Conservation (phyloP, 2,888 invertebrate genomes). For the Microplitis deprimator region DNA sequence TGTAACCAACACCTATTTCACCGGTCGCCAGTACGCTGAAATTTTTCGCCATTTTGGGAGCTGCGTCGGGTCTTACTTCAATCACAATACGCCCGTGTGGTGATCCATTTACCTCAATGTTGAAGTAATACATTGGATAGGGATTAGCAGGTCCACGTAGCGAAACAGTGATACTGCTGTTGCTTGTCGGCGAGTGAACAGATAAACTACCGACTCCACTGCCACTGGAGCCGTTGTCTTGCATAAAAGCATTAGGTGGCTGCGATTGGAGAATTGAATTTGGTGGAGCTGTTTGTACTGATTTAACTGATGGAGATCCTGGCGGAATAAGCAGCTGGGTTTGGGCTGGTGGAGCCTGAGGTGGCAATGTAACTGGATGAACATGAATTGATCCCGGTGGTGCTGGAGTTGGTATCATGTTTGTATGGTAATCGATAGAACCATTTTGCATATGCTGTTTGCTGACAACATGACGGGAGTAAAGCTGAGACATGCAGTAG, state of each 20-base stretch:
- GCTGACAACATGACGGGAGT: conserved; percentile 77
- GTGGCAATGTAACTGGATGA: conserved; percentile 55
- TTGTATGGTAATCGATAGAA: conserved; percentile 67
- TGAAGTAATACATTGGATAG: conserved; percentile 83
- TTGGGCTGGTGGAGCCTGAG: conserved; percentile 52
- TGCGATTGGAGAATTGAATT: conserved; percentile 64
- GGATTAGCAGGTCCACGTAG: conserved; percentile 75
- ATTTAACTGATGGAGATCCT: conserved; percentile 66
- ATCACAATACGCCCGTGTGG: conserved; percentile 82
- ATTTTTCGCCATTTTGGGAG: conserved; percentile 87
- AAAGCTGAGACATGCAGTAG: conserved; percentile 83
- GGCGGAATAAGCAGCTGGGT: conserved; percentile 63
- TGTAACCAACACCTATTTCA: conserved; percentile 83
- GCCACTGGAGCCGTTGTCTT: conserved; percentile 49
- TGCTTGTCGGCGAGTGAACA: conserved; percentile 73
- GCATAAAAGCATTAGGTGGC: conserved; percentile 67
- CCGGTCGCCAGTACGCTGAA: conserved; percentile 82
- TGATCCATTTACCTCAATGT: conserved; percentile 81
- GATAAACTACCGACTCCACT: conserved; percentile 56
- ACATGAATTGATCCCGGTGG: conserved; percentile 64
- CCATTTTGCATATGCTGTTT: conserved; percentile 76
- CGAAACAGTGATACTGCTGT: conserved; percentile 60
- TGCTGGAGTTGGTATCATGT: conserved; percentile 63
- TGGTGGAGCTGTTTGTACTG: conserved; percentile 54
- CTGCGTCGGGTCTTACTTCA: conserved; percentile 83